Evolutionary conservation across 2,888 invertebrate genomes (phyloP), one percentile per base, ranked within the genome.

Genomic region (Netelia fuscicornis): DNA sequence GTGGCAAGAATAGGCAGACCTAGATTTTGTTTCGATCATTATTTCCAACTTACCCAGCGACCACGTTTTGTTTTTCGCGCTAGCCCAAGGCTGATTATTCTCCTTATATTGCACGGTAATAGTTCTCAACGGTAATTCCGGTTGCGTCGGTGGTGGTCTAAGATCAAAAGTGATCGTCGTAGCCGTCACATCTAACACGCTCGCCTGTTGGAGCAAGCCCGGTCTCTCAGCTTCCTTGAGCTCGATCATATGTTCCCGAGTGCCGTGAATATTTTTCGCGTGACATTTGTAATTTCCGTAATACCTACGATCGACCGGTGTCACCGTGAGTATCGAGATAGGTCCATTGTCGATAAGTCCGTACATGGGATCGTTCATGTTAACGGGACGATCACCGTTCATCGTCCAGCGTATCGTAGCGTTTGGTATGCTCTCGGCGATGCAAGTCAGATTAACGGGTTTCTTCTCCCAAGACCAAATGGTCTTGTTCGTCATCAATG

Each of bases 341-440:
- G 97, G 97, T 3, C 97, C 97, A 11, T 95, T 95, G 9, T 96
- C 96, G 70, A 95, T n/a, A 37, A 90, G 81, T 1, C 84, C 95
- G 86, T 96, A 96, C 86, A 94, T 94, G 0, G 95, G 94, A 65
- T 95, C 95, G 52, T 90, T 91, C 0, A 56, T 17, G 17, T 90
- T 88, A 52, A 94, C 87, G 68, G 88, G 91, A 44, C 84, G 87
- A 2, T 90, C 89, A 9, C 88, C 92, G 54, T 83, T 91, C 87
- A 89, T 96, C 93, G 95, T 96, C 98, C 98, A 98, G 91, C 96
- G 96, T 89, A 98, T 98, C 8, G 98, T 98, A 0, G 98, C 98
- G 92, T 98, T 98, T 2, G 98, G 98, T 90, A 98, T 96, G 91
- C 96, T 96, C 93, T 98, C 97, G n/a, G 98, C 98, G 65, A 97